phyloP scores from a whole-genome alignment of 1,140 invertebrate species.

The Vanessa atalanta region DNA sequence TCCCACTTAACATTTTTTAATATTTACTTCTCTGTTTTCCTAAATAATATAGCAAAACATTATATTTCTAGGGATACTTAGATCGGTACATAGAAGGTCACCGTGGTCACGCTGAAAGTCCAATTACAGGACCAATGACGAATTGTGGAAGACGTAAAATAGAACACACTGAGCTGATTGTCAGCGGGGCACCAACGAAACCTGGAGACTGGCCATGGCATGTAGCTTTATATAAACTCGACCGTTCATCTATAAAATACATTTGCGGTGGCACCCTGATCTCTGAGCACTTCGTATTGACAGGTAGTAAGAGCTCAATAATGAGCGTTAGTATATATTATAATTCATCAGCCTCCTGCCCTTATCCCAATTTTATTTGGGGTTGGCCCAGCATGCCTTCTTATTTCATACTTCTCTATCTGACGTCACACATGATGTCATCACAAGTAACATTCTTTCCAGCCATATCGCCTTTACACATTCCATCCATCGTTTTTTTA shows the following conservation, averaged over 20 bases:
- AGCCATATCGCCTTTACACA: too few species aligned
- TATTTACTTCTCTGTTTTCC: neutral
- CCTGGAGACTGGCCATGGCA: slow-evolving; percentile 94
- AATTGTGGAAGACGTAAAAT: slow-evolving; percentile 59
- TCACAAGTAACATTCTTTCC: too few species aligned
- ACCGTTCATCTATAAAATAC: slow-evolving; percentile 70
- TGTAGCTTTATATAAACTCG: slow-evolving; percentile 88
- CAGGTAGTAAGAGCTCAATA: slow-evolving; percentile 41
- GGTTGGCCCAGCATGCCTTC: too few species aligned
- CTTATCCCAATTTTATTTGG: too few species aligned
- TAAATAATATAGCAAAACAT: too few species aligned
- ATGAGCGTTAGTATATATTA: too few species aligned
- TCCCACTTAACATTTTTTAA: neutral
- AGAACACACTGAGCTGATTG: slow-evolving; percentile 55
- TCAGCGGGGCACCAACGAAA: slow-evolving; percentile 48
- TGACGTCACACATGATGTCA: too few species aligned
- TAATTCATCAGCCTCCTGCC: too few species aligned
- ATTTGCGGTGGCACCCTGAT: slow-evolving; percentile 63
- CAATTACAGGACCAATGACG: slow-evolving; percentile 14
- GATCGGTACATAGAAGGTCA: neutral
- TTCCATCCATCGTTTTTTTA: too few species aligned
- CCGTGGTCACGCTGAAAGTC: slow-evolving; percentile 20
- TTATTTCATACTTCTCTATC: too few species aligned
- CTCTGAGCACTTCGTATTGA: slow-evolving; percentile 51
- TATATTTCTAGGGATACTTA: slow-evolving; percentile 13